Percentiles rank a stretch among this genome's conserved stretches.
phyloP scores from a whole-genome alignment of 2,888 invertebrate genomes.

The Epicampocera succincta region DNA sequence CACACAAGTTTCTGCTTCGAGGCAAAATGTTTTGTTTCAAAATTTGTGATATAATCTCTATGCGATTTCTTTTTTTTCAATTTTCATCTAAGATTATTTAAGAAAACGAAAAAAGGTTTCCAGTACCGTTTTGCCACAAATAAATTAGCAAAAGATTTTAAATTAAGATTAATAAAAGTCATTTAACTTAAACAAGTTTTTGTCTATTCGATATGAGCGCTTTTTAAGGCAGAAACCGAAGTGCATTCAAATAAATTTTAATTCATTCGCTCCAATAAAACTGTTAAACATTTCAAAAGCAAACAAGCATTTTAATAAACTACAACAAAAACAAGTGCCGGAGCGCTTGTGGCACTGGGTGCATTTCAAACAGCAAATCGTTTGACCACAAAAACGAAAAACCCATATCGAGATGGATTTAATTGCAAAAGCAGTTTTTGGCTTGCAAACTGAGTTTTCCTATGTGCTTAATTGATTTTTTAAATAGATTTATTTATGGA shows the following conservation, averaged over 20 bases:
- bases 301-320: constrained; percentile 13
- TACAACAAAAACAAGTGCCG: not conserved
- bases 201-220: not conserved
- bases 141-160: constrained; percentile 51
- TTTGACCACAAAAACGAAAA: not conserved
- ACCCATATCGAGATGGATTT: constrained; percentile 1
- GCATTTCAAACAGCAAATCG: constrained; percentile 21
- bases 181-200: constrained; percentile 56
- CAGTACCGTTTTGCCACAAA: constrained; percentile 39
- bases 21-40: too few species aligned
- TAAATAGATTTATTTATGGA: not conserved
- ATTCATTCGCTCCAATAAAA: constrained; percentile 21
- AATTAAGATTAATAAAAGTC: constrained; percentile 55
- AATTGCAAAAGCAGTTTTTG: constrained; percentile 34
- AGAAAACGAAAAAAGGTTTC: not conserved
- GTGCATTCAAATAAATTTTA: constrained; percentile 33
- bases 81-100: not conserved
- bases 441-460: not conserved
- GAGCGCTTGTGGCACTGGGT: constrained; percentile 1
- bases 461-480: constrained; percentile 17
- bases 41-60: too few species aligned
- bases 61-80: too few species aligned
- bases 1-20: too few species aligned
- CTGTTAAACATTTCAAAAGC: constrained; percentile 1
- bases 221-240: not conserved